Conservation (phyloP, 2,888 invertebrate species). For the Serrognathus titanus region DNA sequence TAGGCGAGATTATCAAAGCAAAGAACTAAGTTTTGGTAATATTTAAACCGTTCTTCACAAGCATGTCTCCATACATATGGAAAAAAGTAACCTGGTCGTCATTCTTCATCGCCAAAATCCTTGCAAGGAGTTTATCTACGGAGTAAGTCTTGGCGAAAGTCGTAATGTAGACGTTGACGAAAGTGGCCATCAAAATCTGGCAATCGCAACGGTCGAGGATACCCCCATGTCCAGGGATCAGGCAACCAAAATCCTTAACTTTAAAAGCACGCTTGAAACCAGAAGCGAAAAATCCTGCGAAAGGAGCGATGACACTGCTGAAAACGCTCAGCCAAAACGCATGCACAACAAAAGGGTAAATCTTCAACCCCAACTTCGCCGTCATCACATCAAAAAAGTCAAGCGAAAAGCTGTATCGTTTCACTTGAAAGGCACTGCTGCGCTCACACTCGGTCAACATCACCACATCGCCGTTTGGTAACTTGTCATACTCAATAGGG, state of each 20-base stretch:
- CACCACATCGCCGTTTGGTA: slow-evolving; percentile 73
- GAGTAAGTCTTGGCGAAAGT: slow-evolving; percentile 49
- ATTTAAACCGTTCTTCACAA: slow-evolving; percentile 53
- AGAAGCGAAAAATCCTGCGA: slow-evolving; percentile 99
- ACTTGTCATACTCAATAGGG: slow-evolving; percentile 92
- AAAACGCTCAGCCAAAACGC: slow-evolving; percentile 91
- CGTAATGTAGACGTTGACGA: slow-evolving; percentile 97
- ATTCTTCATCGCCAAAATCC: slow-evolving; percentile 83
- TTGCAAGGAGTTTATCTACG: slow-evolving; percentile 84
- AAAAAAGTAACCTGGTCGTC: slow-evolving; percentile 92
- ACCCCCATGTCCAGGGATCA: slow-evolving; percentile 99
- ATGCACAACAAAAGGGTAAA: slow-evolving; percentile 94
- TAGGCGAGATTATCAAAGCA: no score
- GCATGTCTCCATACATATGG: slow-evolving; percentile 75
- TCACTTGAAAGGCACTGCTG: slow-evolving; percentile 77
- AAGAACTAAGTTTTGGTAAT: background rate
- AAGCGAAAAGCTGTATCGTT: slow-evolving; percentile 72
- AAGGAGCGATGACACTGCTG: slow-evolving; percentile 97
- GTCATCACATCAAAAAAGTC: background rate
- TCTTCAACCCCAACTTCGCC: slow-evolving; percentile 20
- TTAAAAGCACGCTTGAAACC: slow-evolving; percentile 99
- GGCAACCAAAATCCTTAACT: slow-evolving; percentile 98
- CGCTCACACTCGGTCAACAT: slow-evolving; percentile 88
- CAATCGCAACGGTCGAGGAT: slow-evolving; percentile 99
- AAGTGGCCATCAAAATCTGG: slow-evolving; percentile 98